Base-by-base conservation (phyloP, 92 coral and sea anemone genomes). In the Metridium senile region DNA sequence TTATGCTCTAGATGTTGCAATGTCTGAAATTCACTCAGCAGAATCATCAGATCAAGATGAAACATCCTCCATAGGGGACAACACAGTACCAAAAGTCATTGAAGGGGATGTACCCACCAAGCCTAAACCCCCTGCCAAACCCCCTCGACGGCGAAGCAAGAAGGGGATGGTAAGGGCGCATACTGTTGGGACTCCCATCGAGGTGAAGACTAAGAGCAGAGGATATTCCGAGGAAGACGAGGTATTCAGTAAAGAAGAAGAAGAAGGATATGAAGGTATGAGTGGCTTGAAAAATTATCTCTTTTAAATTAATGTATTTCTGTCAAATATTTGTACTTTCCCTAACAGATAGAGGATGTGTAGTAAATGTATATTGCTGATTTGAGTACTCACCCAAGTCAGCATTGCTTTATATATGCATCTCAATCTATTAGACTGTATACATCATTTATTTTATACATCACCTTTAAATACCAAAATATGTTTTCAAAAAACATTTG, bases 211-310 rank as follows among this genome's bases (percentile, higher is more conserved):
- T 11, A 27, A 76, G n/a, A 62, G 26, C 22, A 69, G 76, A 33
- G 74, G 57, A 54, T 70, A 71, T 34, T 80, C 74, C 1, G 97
- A 86, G 34, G 97, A 91, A 51, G 97, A 91, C 49, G 97, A 92
- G 35, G 97, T 92, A 23, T 92, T 92, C 57, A 70, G 88, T 35
- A 84, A 81, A 61, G 88, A 77, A 27, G 93, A 77, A 27, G 93
- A 89, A 58, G 86, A 81, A 58, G 97, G 90, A 11, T 91, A 71
- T 85, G 97, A 91, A 78, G 97, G 97, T 92, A 86, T 18, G 56
- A 9, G 11, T 70, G 33, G 2, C n/a, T n/a, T 66, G 21, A 19
- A 7, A 39, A 33, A 10, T 66, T 17, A 11, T 11, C 29, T 66
- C 3, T 10, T 11, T 66, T 10, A 10, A 59, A 9, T 26, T n/a